These are phyloP conservation scores for Willowsia nigromaculata DNA, from an alignment of 2,888 invertebrate genomes.

Conservation along the genomic window DNA sequence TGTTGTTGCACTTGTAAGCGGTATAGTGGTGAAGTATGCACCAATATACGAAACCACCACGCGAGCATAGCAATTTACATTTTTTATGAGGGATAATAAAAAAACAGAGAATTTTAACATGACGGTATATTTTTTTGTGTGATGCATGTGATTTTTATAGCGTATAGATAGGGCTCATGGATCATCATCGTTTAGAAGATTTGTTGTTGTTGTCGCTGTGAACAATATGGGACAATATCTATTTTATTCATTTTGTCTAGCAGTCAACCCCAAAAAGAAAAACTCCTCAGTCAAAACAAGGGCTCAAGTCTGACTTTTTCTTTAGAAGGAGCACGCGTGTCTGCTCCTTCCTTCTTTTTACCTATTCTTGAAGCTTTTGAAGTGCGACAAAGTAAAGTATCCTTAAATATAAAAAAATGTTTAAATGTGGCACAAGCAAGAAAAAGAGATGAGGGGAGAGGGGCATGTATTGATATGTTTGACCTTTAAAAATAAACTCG, in stretches of 20 bases:
- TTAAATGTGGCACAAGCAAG: no score
- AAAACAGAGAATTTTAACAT: slow-evolving; percentile 27
- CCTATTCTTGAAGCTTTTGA: no score
- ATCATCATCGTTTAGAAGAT: background rate
- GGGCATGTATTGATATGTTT: no score
- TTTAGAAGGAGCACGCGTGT: no score
- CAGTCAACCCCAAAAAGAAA: background rate
- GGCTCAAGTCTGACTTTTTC: no score
- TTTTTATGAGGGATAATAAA: slow-evolving; percentile 59
- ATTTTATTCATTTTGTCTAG: no score
- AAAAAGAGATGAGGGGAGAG: no score
- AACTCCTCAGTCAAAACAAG: no score
- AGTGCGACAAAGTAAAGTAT: no score
- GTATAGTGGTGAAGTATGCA: background rate
- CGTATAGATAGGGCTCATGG: background rate
- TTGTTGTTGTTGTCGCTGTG: background rate
- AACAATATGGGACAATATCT: background rate
- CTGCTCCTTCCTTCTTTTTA: no score
- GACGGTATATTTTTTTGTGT: background rate
- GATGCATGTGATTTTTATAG: background rate
- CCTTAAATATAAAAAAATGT: no score
- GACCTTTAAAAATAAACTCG: no score
- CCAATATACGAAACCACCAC: slow-evolving; percentile 48
- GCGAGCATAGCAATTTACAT: slow-evolving; percentile 53
- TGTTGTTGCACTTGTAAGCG: background rate